Base-by-base conservation (phyloP, 2,113 vertebrate species). In the Chlamydotis undulata region DNA sequence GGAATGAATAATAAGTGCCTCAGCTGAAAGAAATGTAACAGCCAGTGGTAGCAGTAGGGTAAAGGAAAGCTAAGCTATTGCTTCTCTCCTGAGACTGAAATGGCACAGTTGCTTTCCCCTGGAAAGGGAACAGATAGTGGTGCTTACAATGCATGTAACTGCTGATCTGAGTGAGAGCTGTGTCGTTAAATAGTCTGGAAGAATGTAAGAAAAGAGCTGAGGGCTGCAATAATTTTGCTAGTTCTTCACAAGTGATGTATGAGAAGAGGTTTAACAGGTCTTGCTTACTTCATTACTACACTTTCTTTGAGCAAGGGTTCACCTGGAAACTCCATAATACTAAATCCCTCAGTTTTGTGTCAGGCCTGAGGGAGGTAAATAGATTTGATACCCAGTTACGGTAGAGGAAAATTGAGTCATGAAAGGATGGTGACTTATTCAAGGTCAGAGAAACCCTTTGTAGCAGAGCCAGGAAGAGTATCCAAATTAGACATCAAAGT, bases 231-330 rank as follows among this genome's bases (percentile, higher is more conserved):
- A 43, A 68, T 79, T 68, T 63, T 49, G 19, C 18, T 87, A 75
- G 16, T 7, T 63, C 3, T 82, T 71, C 1, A 0, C 8, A 71
- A 94, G 9, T 19, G 9, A 81, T 24, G 10, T 28, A 59, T 2
- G 2, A 70, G 33, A 87, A 84, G 57, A 84, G 2, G 11, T 63
- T 91, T 52, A 64, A 78, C 5, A 75, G 39, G 35, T 82, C 80
- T 89, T 89, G 6, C 7, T 57, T 9, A 13, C 16, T 90, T 89
- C 19, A 29, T 84, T 33, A 31, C 14, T 52, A 28, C 10, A n/a
- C 6, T 75, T 56, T 7, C 33, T 87, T 28, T 57, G 53, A 82
- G 49, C 12, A 87, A 68, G 23, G 8, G 2, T 37, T 75, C 24
- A 43, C 25, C 23, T 79, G 56, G 39, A 68, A 91, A 73, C 9